phyloP scores from a whole-genome alignment of 2,888 invertebrate genomes.

The Megastigmus dorsalis region DNA sequence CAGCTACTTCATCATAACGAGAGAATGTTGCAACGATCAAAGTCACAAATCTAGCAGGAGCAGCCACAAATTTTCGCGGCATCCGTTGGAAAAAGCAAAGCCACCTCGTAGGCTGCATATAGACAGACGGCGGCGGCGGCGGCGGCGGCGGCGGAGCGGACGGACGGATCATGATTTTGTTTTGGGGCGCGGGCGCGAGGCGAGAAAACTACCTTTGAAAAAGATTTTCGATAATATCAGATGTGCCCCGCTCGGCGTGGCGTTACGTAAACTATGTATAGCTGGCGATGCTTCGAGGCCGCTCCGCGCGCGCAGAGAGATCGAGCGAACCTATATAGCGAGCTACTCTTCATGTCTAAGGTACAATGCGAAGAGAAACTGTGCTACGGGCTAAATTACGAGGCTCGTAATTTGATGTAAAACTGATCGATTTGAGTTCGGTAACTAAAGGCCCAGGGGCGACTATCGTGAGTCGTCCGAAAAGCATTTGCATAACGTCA shows the following conservation, averaged over 20 bases:
- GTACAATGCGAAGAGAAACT: conserved; percentile 48
- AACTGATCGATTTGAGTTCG: conserved; percentile 53
- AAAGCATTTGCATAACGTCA: conserved; percentile 54
- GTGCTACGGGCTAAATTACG: conserved; percentile 49
- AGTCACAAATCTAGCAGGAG: too few species aligned
- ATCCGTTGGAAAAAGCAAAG: too few species aligned
- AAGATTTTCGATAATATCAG: conserved; percentile 37
- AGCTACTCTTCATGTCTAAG: conserved; percentile 33
- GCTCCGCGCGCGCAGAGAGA: too few species aligned
- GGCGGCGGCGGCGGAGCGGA: background rate
- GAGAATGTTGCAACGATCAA: too few species aligned
- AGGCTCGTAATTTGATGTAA: conserved; percentile 53
- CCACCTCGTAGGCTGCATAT: too few species aligned
- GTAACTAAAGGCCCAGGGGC: conserved; percentile 40
- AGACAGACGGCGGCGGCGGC: too few species aligned
- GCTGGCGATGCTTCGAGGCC: too few species aligned
- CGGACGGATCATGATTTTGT: background rate
- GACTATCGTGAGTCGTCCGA: conserved; percentile 47
- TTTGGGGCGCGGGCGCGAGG: background rate
- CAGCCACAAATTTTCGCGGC: too few species aligned
- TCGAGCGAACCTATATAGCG: too few species aligned
- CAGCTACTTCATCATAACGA: too few species aligned
- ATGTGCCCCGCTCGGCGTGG: background rate
- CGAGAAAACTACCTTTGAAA: conserved; percentile 37
- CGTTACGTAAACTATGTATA: conserved; percentile 49